These are phyloP conservation scores for Nowickia ferox DNA, from an alignment of 2,888 invertebrate genomes.

Conservation along the genomic window DNA sequence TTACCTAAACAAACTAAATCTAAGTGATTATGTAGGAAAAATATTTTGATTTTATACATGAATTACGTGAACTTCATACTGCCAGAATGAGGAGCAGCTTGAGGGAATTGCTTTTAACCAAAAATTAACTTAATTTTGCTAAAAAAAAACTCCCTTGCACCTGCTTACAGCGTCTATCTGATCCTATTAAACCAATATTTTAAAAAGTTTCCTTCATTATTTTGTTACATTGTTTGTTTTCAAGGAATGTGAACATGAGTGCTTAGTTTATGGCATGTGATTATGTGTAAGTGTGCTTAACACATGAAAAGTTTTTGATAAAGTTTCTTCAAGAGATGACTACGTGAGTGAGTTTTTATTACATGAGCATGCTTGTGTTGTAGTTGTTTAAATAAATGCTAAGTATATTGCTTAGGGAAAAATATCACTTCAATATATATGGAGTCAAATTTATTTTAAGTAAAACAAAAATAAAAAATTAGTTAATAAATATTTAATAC, in stretches of 20 bases:
- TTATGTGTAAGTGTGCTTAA: background rate
- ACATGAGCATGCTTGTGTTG: no score
- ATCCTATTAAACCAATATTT: conserved; percentile 33
- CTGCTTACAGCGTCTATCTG: background rate
- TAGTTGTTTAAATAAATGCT: no score
- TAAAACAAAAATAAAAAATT: no score
- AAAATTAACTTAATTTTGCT: conserved; percentile 41
- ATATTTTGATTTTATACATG: background rate
- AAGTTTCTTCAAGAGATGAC: background rate
- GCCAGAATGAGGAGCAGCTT: no score
- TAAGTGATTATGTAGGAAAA: background rate
- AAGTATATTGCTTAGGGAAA: no score
- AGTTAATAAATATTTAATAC: no score
- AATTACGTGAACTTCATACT: conserved; percentile 9
- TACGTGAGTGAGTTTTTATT: background rate
- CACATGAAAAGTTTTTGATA: conserved; percentile 40
- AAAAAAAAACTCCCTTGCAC: background rate
- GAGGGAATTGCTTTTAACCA: conserved; percentile 5
- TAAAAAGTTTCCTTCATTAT: conserved; percentile 16
- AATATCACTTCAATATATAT: no score
- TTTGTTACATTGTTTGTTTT: conserved; percentile 12
- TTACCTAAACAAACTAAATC: background rate
- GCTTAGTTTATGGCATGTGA: background rate
- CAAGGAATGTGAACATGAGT: background rate
- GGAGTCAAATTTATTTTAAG: no score